Base-by-base conservation (phyloP, 2,113 vertebrate species). In the Toxotes jaculatrix region DNA sequence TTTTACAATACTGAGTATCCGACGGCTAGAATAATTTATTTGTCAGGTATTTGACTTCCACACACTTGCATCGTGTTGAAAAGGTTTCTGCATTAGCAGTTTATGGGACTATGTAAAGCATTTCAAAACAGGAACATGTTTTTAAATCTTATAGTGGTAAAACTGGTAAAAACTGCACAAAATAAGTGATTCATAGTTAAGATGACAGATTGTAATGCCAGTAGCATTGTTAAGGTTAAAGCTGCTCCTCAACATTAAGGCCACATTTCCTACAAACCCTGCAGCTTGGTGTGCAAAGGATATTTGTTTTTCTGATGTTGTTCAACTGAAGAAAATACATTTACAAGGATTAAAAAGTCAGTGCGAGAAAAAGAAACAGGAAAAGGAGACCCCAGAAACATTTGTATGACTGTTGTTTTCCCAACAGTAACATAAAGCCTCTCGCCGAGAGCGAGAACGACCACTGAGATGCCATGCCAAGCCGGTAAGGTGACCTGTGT, bases 391-490 rank as follows among this genome's bases (percentile, higher is more conserved):
- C 21, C 4, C 11, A 14, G 5, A 49, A 67, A 21, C 31, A 31
- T 59, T 6, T 32, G 31, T 34, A 3, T 2, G 23, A 4, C 12
- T 45, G n/a, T 1, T 19, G 19, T 36, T 45, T 45, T 65, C 40
- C 12, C 4, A 10, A n/a, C 21, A 47, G 45, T n/a, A 68, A 47
- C 53, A 73, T 12, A 27, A 69, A 59, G 31, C 17, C 5, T 56
- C 17, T 23, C 4, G 13, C 55, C 31, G 31, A 16, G 66, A 49
- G 31, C 45, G 4, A 49, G 60, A 53, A 47, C 12, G 17, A 57
- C 23, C 49, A 42, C 45, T 49, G 45, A 61, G 17, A 76, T 73
- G 67, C 40, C 14, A 14, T 19, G 78, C 65, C 51, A 64, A 66
- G 61, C 36, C 36, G 12, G 31, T 59, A 31, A 61, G 11, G 23